phyloP scores from a whole-genome alignment of 2,797 vertebrate genomes.

The Fistularia commersonii region DNA sequence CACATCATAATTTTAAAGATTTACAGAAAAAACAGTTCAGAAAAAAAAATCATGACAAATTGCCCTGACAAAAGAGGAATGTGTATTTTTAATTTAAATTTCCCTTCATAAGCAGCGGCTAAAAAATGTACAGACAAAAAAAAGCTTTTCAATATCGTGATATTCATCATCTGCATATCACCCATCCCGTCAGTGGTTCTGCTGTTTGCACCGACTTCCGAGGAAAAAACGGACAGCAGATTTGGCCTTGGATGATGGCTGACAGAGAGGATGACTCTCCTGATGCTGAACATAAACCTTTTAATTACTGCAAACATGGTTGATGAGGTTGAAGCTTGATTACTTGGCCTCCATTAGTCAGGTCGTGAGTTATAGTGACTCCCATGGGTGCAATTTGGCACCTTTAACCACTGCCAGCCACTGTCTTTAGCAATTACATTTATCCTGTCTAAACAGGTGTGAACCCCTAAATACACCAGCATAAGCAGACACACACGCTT shows the following conservation, averaged over 20 bases:
- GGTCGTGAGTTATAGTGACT: slow-evolving; percentile 65
- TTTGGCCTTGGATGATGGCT: slow-evolving; percentile 15
- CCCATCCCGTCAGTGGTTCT: too few species aligned
- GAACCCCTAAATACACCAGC: slow-evolving; percentile 14
- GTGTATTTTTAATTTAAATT: too few species aligned
- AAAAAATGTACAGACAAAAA: too few species aligned
- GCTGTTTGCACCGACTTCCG: too few species aligned
- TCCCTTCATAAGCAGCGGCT: too few species aligned
- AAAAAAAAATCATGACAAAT: too few species aligned
- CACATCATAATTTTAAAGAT: too few species aligned
- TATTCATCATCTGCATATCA: too few species aligned
- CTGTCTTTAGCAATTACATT: slow-evolving; percentile 59
- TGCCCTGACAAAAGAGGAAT: too few species aligned
- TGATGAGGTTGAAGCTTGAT: slow-evolving; percentile 70
- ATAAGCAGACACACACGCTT: too few species aligned
- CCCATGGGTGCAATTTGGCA: slow-evolving; percentile 63
- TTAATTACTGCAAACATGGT: slow-evolving; percentile 68
- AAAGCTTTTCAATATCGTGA: too few species aligned
- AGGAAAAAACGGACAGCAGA: slow-evolving; percentile 10
- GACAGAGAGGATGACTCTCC: slow-evolving; percentile 23
- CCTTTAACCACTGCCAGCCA: slow-evolving; percentile 48
- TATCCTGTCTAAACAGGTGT: slow-evolving; percentile 57
- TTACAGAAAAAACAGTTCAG: too few species aligned
- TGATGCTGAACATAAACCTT: slow-evolving; percentile 64
- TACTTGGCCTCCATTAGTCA: slow-evolving; percentile 71